These are phyloP conservation scores for Distichodus sexfasciatus DNA, from an alignment of 2,797 vertebrate genomes.

Conservation along the genomic window DNA sequence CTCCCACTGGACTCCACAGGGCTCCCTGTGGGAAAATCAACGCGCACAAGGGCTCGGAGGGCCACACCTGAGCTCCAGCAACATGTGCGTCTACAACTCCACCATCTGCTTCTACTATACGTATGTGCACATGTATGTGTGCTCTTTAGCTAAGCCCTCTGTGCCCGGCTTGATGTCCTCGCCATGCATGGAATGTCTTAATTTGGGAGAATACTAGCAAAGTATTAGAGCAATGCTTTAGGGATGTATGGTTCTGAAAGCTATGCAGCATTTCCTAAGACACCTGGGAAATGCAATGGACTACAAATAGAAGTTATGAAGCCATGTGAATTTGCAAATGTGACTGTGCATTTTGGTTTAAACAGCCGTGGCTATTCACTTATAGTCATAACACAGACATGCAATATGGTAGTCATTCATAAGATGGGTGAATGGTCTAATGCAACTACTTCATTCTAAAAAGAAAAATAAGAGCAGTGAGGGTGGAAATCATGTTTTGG, in stretches of 20 bases:
- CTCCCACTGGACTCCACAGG: background rate
- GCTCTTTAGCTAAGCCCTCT: too few relatives aligned
- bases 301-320: background rate
- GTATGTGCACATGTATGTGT: too few relatives aligned
- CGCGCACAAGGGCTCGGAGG: constrained; percentile 53
- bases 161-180: too few relatives aligned
- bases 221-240: background rate
- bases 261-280: background rate
- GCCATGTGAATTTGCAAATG: background rate
- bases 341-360: too few relatives aligned
- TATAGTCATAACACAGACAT: too few relatives aligned
- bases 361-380: too few relatives aligned
- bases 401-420: background rate
- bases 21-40: constrained; percentile 29
- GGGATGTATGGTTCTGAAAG: background rate
- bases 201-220: background rate
- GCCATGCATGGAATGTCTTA: too few relatives aligned
- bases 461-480: background rate
- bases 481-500: constrained; percentile 4
- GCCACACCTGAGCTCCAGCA: constrained; percentile 71
- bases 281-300: too few relatives aligned
- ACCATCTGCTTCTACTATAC: constrained; percentile 65
- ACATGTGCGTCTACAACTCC: constrained; percentile 56
- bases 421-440: background rate
- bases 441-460: constrained; percentile 1